Base-by-base conservation (phyloP, 2,888 invertebrate genomes). In the Charanyca ferruginea region DNA sequence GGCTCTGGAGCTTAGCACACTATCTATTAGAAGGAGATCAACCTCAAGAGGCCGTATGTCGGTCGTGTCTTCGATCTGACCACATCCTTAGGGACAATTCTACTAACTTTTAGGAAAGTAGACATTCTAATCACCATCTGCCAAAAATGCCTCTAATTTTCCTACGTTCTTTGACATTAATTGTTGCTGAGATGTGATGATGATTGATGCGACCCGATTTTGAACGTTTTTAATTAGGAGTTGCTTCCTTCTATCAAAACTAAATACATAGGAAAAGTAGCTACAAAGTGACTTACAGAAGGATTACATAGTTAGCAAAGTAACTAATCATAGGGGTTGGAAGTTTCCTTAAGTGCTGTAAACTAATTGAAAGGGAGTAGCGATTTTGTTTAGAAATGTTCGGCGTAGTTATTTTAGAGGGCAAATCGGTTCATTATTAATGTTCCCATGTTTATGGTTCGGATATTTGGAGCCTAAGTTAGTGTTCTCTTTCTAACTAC, bases 241-340 rank as follows among this genome's bases (percentile, higher is more conserved):
- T n/a, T n/a, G n/a, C n/a, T n/a, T n/a, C n/a, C 32, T 22, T 48
- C 16, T 53, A 57, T 71, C 58, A 41, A 53, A 76, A 61, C 47
- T 23, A 16, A 18, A 47, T 47, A 75, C 47, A 11, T n/a, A 38
- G 48, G 41, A 45, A 69, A 44, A 32, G 61, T 2, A 42, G n/a
- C 22, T 62, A 42, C 57, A 62, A 62, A 76, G 57, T 62, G 77
- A 25, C 41, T 70, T 32, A 38, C 25, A 42, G 45, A 73, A 53
- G 57, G 62, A 73, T 73, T 76, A 73, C 57, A 42, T 58, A 70
- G 70, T 76, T 68, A 52, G 42, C 11, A 25, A 69, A 76, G 72
- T 69, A 52, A 41, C 44, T 73, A 53, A 62, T 68, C 60, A 68
- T 58, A 61, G n/a, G 52, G 55, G 53, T 53, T 53, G 9, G 23